Evolutionary conservation across 2,797 vertebrate genomes (phyloP).

Genomic region (Sebastes flavidus): DNA sequence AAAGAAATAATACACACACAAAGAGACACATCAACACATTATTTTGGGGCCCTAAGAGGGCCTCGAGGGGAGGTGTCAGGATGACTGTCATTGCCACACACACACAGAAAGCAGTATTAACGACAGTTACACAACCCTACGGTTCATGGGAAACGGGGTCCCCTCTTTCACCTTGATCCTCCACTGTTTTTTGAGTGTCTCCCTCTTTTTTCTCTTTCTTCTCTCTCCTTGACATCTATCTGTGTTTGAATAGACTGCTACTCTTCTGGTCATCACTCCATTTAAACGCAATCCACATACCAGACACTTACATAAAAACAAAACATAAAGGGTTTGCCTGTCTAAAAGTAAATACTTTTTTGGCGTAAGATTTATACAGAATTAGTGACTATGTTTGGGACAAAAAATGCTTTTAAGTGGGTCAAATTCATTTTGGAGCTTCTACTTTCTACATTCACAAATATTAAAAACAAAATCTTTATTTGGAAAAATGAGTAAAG

Average conservation of each 20-base stretch:
- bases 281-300: conserved; percentile 5
- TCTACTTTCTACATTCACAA: too few relatives aligned
- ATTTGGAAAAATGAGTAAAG: too few relatives aligned
- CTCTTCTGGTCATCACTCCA: neutral
- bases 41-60: conserved; percentile 7
- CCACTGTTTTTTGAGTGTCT: neutral
- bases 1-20: conserved; percentile 43
- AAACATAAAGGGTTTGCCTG: neutral
- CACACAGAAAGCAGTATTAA: neutral
- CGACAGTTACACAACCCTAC: neutral
- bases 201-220: conserved; percentile 4
- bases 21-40: conserved; percentile 20
- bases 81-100: conserved; percentile 19
- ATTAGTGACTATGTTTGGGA: too few relatives aligned
- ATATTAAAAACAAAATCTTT: too few relatives aligned
- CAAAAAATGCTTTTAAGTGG: too few relatives aligned
- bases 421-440: too few relatives aligned
- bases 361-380: too few relatives aligned
- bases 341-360: too few relatives aligned
- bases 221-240: conserved; percentile 2
- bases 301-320: neutral
- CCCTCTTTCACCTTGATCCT: conserved; percentile 37
- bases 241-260: conserved; percentile 23
- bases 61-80: conserved; percentile 19
- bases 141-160: conserved; percentile 59